These are phyloP conservation scores for Gerosis bhagava DNA, from an alignment of 2,888 invertebrate species.

Conservation along the genomic window DNA sequence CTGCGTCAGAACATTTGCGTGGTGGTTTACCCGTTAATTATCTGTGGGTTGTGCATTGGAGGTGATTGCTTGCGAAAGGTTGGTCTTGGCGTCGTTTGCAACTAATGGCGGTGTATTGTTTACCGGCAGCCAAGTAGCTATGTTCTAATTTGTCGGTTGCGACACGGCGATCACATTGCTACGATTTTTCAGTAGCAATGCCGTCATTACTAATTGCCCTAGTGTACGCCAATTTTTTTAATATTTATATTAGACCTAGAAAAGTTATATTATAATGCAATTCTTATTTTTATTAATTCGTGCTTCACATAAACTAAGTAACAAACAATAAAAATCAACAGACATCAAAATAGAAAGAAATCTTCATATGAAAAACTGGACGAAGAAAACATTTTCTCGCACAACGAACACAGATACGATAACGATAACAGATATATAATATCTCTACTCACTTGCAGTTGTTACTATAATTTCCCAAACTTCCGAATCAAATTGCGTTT, in stretches of 20 bases:
- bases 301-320: no score
- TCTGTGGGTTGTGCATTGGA: conserved; percentile 22
- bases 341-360: no score
- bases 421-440: no score
- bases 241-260: background rate
- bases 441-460: no score
- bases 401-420: no score
- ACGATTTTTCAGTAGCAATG: conserved; percentile 21
- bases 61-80: conserved; percentile 25
- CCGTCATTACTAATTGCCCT: conserved; percentile 21
- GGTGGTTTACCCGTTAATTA: conserved; percentile 33
- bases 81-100: conserved; percentile 14
- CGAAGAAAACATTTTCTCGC: no score
- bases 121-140: conserved; percentile 31
- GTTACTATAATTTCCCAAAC: no score
- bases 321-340: no score
- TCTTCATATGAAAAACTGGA: no score
- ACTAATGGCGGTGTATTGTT: no score
- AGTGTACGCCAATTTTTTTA: conserved; percentile 19
- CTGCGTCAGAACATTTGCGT: conserved; percentile 12
- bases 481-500: no score
- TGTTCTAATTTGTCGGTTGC: conserved; percentile 29
- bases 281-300: no score
- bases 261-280: background rate
- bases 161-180: conserved; percentile 24